Evolutionary conservation across 2,113 vertebrate genomes (phyloP), one percentile per base, ranked within the genome.

Genomic region (Scomber scombrus): DNA sequence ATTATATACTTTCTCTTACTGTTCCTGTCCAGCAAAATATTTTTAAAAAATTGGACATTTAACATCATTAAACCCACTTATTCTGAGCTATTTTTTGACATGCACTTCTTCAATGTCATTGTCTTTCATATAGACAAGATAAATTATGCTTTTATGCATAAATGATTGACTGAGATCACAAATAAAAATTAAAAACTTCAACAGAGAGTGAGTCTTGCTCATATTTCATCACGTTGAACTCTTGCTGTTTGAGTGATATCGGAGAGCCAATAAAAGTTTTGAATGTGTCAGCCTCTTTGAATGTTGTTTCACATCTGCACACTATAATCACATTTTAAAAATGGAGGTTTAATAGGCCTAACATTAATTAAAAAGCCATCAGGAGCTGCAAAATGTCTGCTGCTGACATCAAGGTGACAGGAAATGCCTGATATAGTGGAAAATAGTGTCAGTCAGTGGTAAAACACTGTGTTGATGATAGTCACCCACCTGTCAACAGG

Each of bases 361-460:
- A 45, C 13, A 43, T 64, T 60, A 62, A 88, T 84, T 81, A 86
- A 77, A 84, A 80, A 80, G 60, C 49, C 71, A 64, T 86, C 58
- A 68, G 50, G 62, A 43, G 62, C 66, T 15, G 56, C 13, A 72
- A 47, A 77, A 43, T 40, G 58, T 29, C 23, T 56, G 68, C 56
- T 56, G 61, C 46, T 13, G 13, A 67, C 47, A 14, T 11, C 19
- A 58, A 26, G 31, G 13, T 60, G 70, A 46, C 52, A 21, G 61
- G 55, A 52, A 68, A 71, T 3, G 14, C 50, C 69, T 51, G 23
- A 76, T 50, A 52, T 1, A 2, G 11, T n/a, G 19, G 34, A 72
- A 75, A 70, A 66, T 3, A 46, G 45, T 51, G 40, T 18, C 31
- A 49, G 26, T 40, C 56, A 31, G n/a, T 11, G 5, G 14, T 2